These are phyloP conservation scores for Drosophila mettleri DNA, from an alignment of 2,888 invertebrate species.

Conservation along the genomic window DNA sequence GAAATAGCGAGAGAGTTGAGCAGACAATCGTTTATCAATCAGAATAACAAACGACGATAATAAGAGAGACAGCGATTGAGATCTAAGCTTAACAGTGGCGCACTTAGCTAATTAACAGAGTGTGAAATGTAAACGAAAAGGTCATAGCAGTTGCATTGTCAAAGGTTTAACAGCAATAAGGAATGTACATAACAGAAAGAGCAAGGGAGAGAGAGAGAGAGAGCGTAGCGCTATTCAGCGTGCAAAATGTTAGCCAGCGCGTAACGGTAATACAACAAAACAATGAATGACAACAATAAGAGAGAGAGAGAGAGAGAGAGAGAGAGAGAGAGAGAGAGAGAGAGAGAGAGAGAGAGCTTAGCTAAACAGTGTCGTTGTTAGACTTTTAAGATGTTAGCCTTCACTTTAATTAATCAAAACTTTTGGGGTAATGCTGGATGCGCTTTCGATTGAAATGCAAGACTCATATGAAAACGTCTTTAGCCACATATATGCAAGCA, in stretches of 20 bases:
- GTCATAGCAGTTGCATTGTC: not conserved
- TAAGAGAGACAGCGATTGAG: not conserved
- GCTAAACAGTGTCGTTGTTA: conserved; percentile 25
- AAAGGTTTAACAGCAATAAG: not conserved
- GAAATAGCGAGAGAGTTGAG: conserved; percentile 9
- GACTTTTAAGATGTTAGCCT: conserved; percentile 6
- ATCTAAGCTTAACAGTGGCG: not conserved
- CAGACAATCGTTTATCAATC: not conserved
- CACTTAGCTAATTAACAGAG: conserved; percentile 16
- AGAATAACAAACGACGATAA: not conserved
- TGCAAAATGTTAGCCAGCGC: conserved; percentile 8
- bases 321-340: conserved; percentile 14
- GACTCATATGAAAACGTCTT: conserved; percentile 45
- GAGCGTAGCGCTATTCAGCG: conserved; percentile 5
- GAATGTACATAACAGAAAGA: not conserved
- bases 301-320: conserved; percentile 17
- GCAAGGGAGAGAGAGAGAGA: not conserved
- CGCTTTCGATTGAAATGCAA: conserved; percentile 69
- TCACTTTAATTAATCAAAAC: conserved; percentile 49
- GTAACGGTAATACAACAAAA: not conserved
- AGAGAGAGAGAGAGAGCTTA: conserved; percentile 12
- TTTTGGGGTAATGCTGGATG: conserved; percentile 28
- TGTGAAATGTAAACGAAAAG: conserved; percentile 2
- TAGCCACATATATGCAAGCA: conserved; percentile 24
- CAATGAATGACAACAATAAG: not conserved